Base-by-base conservation (phyloP, 2,797 vertebrate species). In the Premnoplex brunnescens region DNA sequence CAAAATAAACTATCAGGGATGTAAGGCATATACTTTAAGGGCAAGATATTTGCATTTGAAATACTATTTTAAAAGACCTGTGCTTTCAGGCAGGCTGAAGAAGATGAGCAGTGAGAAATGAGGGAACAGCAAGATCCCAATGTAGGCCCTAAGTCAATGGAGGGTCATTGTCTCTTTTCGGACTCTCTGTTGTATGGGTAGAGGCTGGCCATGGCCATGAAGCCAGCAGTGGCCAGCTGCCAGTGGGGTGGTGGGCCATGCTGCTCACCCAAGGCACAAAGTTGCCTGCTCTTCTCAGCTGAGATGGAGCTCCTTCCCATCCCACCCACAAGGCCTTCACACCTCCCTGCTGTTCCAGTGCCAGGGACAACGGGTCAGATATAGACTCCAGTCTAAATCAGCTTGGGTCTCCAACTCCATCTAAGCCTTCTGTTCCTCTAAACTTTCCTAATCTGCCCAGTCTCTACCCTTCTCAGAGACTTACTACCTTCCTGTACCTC, bases 221-320 rank as follows among this genome's bases (percentile, higher is more conserved):
- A 43, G 17, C 2, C 21, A 55, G 34, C 1, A 5, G 37, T n/a
- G 59, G 49, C 10, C 3, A 7, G 39, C 7, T 73, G 36, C 46
- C 7, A 10, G 32, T 41, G 34, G n/a, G 15, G 7, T 5, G 7
- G 7, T 32, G 58, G 54, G 36, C 8, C 41, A 82, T 0, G 1
- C 63, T 88, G 41, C 26, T 2, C 5, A 2, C 6, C 5, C 0
- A 0, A 4, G 3, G 54, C 30, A 67, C 36, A 39, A 17, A 59
- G 30, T 7, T 0, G 4, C 19, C 52, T 51, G 30, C 56, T 92
- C 55, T 58, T 43, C 32, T 37, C n/a, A 66, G 17, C 16, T 4
- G 8, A 21, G 14, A 73, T 8, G 19, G n/a, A 28, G 11, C 36
- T 63, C 22, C 56, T 78, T 67, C 66, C 37, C 8, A 74, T 63